Base-by-base conservation (phyloP, 2,888 invertebrate genomes). In the Melanotus villosus region DNA sequence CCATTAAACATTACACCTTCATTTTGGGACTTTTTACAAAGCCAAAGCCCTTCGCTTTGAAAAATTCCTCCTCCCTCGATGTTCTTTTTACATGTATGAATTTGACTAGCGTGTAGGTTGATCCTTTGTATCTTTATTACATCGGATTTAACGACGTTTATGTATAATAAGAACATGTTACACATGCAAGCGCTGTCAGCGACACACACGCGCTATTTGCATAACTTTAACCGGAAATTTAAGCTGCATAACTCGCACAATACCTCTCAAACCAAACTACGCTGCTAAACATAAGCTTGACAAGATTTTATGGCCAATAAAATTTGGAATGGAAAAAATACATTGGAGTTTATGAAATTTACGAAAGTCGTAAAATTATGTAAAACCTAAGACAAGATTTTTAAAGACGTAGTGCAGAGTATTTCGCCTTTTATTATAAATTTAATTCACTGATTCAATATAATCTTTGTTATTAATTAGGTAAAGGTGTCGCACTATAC, bases 101-200 rank as follows among this genome's bases (percentile, higher is more conserved):
- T 23, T 26, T 23, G 14, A 16, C 34, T 18, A 32, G 16, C 12
- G 52, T 32, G 52, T 32, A n/a, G n/a, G 52, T 32, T 47, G 32
- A 52, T 32, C 32, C 52, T 32, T 32, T 50, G 32, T 52, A 52
- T 52, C 52, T 16, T 52, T 52, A 52, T 52, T 52, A 32, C 52
- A 52, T 52, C 52, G 52, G 52, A 19, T 32, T 32, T 52, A 52
- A 52, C 52, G 52, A 52, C 52, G 52, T 52, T 52, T 23, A 52
- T 52, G 52, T 52, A 52, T 52, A 52, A 52, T 52, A 52, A 34
- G 52, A 52, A 18, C 52, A 52, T 32, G 52, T 52, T 52, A 52
- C 52, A 52, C 52, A 52, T 52, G 52, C 52, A 52, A 52, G 52
- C 52, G n/a, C 52, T 52, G 52, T 52, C 52, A 52, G 52, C 26